Conservation (phyloP, 2,113 vertebrate species). For the Pygathrix nemaeus region DNA sequence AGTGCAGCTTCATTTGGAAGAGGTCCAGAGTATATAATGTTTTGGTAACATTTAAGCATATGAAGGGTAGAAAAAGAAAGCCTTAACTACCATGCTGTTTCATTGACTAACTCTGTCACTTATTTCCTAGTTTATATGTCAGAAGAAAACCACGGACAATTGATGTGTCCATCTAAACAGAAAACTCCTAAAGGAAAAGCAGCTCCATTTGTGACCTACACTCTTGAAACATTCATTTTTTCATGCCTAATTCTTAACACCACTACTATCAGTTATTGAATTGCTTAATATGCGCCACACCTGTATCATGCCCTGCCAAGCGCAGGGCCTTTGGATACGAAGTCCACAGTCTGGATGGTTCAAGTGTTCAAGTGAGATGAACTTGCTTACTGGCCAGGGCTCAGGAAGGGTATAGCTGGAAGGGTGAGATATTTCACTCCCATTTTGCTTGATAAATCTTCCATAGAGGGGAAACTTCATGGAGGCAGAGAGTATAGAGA, state of each 20-base stretch:
- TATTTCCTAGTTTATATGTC: neutral
- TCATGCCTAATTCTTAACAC: neutral
- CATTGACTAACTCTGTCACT: neutral
- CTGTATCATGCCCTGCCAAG: neutral
- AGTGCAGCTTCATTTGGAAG: neutral
- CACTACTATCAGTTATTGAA: neutral
- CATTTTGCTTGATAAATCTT: neutral
- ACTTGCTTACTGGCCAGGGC: neutral
- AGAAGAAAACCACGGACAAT: neutral
- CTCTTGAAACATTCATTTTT: neutral
- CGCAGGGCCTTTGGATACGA: too few relatives aligned
- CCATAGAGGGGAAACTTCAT: rapidly evolving
- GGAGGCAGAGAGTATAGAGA: neutral
- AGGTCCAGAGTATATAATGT: neutral
- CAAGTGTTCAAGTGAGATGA: too few relatives aligned
- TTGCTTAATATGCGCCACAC: neutral
- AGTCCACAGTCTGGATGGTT: neutral
- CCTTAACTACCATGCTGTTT: neutral
- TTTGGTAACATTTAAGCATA: neutral
- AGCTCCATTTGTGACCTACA: neutral
- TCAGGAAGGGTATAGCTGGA: neutral
- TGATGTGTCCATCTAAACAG: neutral
- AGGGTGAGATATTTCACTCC: neutral
- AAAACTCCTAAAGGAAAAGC: neutral
- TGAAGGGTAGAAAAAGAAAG: neutral